These are phyloP conservation scores for Zosterops pallidus DNA, from an alignment of 2,113 vertebrate genomes.

Conservation along the genomic window DNA sequence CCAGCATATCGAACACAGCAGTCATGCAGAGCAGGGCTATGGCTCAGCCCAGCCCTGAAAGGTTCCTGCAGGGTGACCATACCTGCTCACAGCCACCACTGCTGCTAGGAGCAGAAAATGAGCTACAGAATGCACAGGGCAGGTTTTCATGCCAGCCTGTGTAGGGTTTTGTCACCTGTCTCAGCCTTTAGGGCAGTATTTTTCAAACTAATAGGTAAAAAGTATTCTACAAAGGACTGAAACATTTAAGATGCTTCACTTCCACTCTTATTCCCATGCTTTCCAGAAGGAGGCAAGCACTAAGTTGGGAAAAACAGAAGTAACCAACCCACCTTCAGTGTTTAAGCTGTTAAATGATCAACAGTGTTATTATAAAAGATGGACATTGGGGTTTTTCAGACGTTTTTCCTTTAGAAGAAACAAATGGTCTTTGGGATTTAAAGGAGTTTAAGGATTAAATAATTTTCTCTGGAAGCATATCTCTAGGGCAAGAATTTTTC, in stretches of 20 bases:
- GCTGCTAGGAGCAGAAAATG: not conserved
- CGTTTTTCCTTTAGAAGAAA: not conserved
- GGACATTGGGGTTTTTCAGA: rapidly evolving
- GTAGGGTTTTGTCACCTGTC: not conserved
- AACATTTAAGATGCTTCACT: not conserved
- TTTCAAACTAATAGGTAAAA: not conserved
- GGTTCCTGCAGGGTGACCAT: not conserved
- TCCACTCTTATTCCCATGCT: not conserved
- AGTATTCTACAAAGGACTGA: not conserved
- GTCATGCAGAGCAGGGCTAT: rapidly evolving
- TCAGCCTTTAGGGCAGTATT: not conserved
- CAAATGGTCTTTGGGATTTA: not conserved
- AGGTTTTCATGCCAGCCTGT: not conserved
- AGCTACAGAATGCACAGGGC: not conserved
- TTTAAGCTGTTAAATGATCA: not conserved
- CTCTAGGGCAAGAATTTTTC: not conserved
- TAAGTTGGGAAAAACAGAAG: not conserved
- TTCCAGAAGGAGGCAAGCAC: not conserved
- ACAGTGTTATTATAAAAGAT: not conserved
- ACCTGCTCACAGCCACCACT: not conserved
- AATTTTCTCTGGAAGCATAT: rapidly evolving
- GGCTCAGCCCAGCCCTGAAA: not conserved
- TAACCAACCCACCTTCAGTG: not conserved
- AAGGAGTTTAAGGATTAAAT: not conserved
- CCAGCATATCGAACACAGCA: not conserved